Percentiles rank a stretch among this genome's conserved stretches.
These are phyloP conservation scores for Pectinophora gossypiella DNA, from an alignment of 1,140 invertebrate species.

Conservation along the genomic window DNA sequence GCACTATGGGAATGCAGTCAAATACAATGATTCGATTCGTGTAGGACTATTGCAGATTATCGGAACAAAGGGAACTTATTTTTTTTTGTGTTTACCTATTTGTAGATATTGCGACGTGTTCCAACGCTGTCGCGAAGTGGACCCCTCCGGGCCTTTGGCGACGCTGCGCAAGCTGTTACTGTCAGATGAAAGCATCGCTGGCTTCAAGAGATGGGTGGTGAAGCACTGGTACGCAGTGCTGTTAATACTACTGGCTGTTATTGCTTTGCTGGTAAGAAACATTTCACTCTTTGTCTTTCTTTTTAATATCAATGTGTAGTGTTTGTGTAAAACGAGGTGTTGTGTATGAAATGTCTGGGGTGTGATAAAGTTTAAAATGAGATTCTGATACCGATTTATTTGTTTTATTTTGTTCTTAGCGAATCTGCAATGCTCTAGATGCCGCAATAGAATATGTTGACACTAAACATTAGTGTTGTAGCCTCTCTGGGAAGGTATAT, in stretches of 20 bases:
- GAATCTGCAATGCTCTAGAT: constrained; percentile 44
- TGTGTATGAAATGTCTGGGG: no score
- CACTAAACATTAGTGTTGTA: constrained; percentile 33
- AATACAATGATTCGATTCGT: no score
- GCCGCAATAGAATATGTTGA: constrained; percentile 34
- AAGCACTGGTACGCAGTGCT: constrained; percentile 91
- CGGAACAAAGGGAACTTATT: no score
- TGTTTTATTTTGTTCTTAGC: constrained; percentile 37
- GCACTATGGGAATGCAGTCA: no score
- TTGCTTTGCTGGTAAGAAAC: constrained; percentile 86
- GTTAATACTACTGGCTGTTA: constrained; percentile 83
- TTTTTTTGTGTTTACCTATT: no score
- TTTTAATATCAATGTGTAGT: no score
- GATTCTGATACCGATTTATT: no score
- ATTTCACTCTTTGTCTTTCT: no score
- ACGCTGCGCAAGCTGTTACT: constrained; percentile 90
- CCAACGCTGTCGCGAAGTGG: constrained; percentile 96
- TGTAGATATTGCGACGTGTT: constrained; percentile 97
- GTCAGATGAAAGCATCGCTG: constrained; percentile 92
- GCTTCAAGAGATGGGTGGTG: constrained; percentile 87
- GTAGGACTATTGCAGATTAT: no score
- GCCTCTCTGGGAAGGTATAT: constrained; percentile 50
- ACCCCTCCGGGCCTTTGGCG: constrained; percentile 95
- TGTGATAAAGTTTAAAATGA: no score
- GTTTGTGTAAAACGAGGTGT: no score